These are phyloP conservation scores for Elephas maximus DNA, from an alignment of 2,113 vertebrate species.

Conservation along the genomic window DNA sequence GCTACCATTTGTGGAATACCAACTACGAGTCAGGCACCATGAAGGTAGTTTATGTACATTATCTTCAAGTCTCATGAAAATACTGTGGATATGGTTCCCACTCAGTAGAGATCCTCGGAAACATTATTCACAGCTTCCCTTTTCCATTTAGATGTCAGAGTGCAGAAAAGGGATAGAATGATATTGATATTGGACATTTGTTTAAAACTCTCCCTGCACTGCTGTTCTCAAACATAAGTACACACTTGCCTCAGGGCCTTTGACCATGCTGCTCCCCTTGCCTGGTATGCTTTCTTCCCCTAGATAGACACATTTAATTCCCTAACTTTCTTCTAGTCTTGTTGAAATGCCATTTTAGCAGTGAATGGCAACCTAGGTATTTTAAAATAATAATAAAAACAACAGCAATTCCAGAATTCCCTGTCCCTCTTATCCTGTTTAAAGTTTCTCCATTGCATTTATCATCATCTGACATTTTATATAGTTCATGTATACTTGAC, in stretches of 20 bases:
- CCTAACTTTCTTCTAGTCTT: background rate
- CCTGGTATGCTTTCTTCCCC: background rate
- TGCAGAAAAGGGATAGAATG: background rate
- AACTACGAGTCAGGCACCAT: background rate
- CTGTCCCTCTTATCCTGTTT: background rate
- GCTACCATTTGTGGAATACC: background rate
- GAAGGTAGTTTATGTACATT: background rate
- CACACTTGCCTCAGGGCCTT: background rate
- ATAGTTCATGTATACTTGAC: background rate
- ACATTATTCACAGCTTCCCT: background rate
- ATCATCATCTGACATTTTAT: constrained; percentile 5
- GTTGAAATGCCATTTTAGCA: background rate
- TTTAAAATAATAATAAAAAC: background rate
- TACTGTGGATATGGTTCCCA: background rate
- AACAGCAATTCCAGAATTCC: too few species aligned
- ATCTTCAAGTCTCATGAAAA: background rate
- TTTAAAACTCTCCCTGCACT: background rate
- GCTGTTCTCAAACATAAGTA: background rate
- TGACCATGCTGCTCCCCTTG: background rate
- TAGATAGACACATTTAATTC: background rate
- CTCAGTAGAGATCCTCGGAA: background rate
- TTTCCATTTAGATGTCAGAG: background rate
- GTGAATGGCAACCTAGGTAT: background rate
- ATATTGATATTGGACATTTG: background rate
- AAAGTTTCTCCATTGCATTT: background rate